These are phyloP conservation scores for Diloba caeruleocephala DNA, from an alignment of 2,888 invertebrate genomes.

Conservation along the genomic window DNA sequence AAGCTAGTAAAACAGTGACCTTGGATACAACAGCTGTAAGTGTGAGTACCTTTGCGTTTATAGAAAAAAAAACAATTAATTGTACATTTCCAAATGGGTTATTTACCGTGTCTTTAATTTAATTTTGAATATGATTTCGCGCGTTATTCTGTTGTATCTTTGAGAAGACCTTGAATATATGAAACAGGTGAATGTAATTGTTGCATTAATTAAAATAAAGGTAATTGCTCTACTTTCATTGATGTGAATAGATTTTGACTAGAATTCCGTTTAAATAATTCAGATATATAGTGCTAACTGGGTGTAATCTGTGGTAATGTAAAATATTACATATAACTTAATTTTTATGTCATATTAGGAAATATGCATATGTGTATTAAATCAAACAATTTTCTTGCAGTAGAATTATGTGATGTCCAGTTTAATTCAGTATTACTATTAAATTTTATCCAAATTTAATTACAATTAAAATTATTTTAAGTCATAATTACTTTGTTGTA, in stretches of 20 bases:
- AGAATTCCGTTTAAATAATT: too few relatives aligned
- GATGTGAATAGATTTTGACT: background rate
- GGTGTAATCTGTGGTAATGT: too few relatives aligned
- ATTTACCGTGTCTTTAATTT: background rate
- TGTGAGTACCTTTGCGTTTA: conserved; percentile 62
- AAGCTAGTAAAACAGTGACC: conserved; percentile 69
- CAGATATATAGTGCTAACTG: too few relatives aligned
- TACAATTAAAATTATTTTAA: too few relatives aligned
- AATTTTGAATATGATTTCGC: conserved; percentile 23
- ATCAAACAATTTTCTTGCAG: too few relatives aligned
- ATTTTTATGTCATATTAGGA: too few relatives aligned
- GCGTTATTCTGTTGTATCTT: conserved; percentile 41
- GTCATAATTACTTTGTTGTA: too few relatives aligned
- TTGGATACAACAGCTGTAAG: conserved; percentile 82
- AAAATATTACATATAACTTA: too few relatives aligned
- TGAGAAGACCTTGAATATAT: conserved; percentile 43
- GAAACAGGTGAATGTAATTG: conserved; percentile 19
- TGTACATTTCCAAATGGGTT: background rate
- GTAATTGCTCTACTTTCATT: conserved; percentile 23
- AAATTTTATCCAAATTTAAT: too few relatives aligned
- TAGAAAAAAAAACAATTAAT: conserved; percentile 13
- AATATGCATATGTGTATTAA: too few relatives aligned
- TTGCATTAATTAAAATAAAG: conserved; percentile 26
- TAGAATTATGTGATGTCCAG: too few relatives aligned
- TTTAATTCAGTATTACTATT: too few relatives aligned